Base-by-base conservation (phyloP, 1,140 invertebrate genomes). In the Camponotus floridanus region DNA sequence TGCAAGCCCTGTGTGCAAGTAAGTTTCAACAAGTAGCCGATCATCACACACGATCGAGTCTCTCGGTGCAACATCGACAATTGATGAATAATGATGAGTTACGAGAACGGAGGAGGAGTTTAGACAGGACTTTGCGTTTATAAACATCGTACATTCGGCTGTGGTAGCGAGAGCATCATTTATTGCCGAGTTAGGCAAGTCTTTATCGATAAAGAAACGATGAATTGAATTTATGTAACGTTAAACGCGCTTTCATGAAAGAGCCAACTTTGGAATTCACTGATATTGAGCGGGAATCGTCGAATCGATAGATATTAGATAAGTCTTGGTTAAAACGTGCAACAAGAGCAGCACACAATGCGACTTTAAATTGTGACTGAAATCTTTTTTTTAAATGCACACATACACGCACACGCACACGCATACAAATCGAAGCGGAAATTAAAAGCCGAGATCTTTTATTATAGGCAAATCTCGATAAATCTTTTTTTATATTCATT, bases 1-100 rank as follows among this genome's bases (percentile, higher is more conserved):
- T 97, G 98, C 94, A 99, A 99, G 94, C 98, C 99, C 33, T 99
- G 99, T 95, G 97, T 99, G 90, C 98, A 99, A 97, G 98, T 99
- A 95, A 96, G 95, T 9, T 45, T 51, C 55, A 26, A n/a, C 18
- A 18, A 33, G 45, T 68, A 21, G 48, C 55, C 79, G 39, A 6
- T 6, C 36, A 39, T 26, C 26, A 61, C n/a, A 4, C n/a, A 7
- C n/a, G 42, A 64, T 45, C 48, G 42, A 6, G 18, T 26, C 71
- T 73, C 18, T 39, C 18, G 3, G 0, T 59, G 26, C 33, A 57
- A 80, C 42, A 71, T 45, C 36, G 18, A 48, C 33, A 81, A 71
- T 61, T 39, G n/a, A 3, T 39, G n/a, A 68, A 71, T 21, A 33
- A 74, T 55, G 31, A 62, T 26, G 62, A 13, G 15, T 57, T 57